phyloP scores from a whole-genome alignment of 2,113 vertebrate genomes.

The Phrynosoma platyrhinos region DNA sequence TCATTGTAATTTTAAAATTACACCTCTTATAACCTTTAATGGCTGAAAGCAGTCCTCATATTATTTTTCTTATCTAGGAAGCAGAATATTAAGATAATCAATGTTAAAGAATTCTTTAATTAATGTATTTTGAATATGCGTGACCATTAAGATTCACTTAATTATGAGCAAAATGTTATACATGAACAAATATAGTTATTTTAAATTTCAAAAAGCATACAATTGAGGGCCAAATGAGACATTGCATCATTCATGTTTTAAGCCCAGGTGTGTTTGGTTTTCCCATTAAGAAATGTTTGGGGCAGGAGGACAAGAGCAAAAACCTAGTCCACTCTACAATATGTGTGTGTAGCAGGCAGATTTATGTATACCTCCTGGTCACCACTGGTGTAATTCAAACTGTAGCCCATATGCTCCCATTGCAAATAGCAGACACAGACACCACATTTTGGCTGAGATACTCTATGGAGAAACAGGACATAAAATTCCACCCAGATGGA shows the following conservation, averaged over 20 bases:
- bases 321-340: neutral
- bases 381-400: neutral
- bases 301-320: neutral
- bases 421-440: neutral
- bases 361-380: too few species aligned
- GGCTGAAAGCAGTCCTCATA: too few species aligned
- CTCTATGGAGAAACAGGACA: too few species aligned
- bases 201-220: neutral
- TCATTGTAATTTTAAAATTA: too few species aligned
- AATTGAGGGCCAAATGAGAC: too few species aligned
- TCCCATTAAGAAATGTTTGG: too few species aligned
- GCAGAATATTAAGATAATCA: too few species aligned
- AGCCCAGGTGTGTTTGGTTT: neutral
- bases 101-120: neutral
- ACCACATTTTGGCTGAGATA: neutral
- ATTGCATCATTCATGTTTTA: neutral
- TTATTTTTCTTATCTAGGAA: too few species aligned
- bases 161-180: neutral
- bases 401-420: neutral
- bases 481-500: too few species aligned
- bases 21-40: too few species aligned
- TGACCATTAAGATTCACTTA: neutral
- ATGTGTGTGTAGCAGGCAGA: neutral
- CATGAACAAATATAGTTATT: neutral
- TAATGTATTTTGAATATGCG: neutral